These are phyloP conservation scores for Trichomycterus rosablanca DNA, from an alignment of 2,113 vertebrate species.

Conservation along the genomic window DNA sequence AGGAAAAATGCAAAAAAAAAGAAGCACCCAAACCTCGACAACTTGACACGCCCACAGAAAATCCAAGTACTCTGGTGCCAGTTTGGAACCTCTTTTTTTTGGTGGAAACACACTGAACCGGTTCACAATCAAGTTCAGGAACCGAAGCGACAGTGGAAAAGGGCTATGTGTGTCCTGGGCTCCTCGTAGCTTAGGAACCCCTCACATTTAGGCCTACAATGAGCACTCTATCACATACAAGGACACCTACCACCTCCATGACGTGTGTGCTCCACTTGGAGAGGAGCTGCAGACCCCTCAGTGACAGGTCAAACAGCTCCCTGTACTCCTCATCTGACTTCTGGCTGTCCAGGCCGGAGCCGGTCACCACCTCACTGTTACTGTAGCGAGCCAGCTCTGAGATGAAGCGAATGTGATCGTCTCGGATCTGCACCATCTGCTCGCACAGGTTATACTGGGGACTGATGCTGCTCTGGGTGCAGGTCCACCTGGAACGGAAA, in stretches of 20 bases:
- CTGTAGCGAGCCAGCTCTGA: constrained; percentile 97
- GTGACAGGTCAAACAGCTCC: constrained; percentile 91
- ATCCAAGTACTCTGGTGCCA: no score
- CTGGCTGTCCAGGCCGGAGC: constrained; percentile 96
- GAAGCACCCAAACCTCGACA: no score
- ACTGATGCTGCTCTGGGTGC: constrained; percentile 97
- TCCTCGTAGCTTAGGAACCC: no score
- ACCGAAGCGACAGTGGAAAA: no score
- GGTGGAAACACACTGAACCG: no score
- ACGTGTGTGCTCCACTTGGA: constrained; percentile 99
- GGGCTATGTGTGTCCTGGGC: no score
- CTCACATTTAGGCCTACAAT: no score
- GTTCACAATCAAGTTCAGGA: no score
- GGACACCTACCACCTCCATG: constrained; percentile 94
- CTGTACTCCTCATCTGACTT: constrained; percentile 96
- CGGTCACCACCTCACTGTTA: constrained; percentile 98
- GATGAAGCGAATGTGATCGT: constrained; percentile 99
- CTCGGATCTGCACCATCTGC: constrained; percentile 98
- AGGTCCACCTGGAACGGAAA: constrained; percentile 84
- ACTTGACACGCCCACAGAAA: no score
- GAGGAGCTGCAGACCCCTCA: constrained; percentile 90
- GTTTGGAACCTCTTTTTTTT: no score
- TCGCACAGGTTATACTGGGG: constrained; percentile 99
- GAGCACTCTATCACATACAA: not conserved
- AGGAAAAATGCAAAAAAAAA: no score